phyloP scores from a whole-genome alignment of 2,113 vertebrate species.

The Aythya baeri region DNA sequence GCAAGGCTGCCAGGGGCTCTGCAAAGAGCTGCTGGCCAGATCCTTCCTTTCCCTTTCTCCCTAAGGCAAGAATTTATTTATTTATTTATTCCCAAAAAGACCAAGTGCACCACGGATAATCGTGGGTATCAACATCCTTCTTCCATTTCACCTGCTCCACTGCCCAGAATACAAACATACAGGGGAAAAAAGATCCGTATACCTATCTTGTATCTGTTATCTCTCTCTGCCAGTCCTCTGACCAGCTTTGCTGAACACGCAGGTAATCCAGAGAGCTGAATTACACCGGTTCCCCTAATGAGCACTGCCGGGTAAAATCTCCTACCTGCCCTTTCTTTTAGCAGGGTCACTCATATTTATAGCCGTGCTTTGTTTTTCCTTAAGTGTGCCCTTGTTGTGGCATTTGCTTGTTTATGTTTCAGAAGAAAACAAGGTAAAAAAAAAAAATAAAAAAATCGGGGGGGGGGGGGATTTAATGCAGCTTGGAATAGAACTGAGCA shows the following conservation, averaged over 20 bases:
- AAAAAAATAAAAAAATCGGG: not conserved
- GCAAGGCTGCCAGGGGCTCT: rapidly evolving
- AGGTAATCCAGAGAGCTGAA: not conserved
- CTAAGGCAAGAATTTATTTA: not conserved
- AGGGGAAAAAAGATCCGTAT: not conserved
- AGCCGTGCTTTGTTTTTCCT: not conserved
- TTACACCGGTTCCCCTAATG: not conserved
- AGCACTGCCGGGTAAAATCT: not conserved
- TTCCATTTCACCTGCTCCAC: not conserved
- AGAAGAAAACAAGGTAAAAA: not conserved
- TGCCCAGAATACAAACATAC: not conserved
- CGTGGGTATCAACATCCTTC: rapidly evolving
- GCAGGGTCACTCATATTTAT: not conserved
- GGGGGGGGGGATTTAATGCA: not conserved
- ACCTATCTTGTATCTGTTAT: not conserved
- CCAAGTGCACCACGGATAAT: not conserved
- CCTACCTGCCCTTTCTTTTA: conserved; percentile 13
- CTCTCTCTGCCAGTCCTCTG: not conserved
- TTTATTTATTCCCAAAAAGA: not conserved
- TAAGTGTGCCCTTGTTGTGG: not conserved
- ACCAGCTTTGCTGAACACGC: rapidly evolving
- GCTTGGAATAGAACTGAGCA: not conserved
- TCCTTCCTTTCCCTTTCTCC: not conserved
- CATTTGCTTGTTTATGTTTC: conserved; percentile 6
- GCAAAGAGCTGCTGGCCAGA: rapidly evolving